Evolutionary conservation across 2,797 vertebrate species (phyloP).

Genomic region (Falco peregrinus): DNA sequence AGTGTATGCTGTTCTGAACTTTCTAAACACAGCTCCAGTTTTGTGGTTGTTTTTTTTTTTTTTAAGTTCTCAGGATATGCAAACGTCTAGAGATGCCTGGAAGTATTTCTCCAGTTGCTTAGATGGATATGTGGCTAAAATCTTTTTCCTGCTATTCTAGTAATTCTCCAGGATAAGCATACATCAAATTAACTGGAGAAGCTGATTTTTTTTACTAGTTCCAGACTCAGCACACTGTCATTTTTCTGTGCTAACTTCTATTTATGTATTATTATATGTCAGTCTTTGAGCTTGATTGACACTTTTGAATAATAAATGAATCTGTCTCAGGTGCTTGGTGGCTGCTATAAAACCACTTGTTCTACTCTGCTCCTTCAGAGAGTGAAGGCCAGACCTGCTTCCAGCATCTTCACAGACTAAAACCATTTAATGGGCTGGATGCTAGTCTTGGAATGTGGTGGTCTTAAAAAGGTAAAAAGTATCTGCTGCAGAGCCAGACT

Average conservation of each 20-base stretch:
- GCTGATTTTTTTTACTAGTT: background rate
- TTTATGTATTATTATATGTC: background rate
- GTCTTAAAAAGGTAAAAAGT: background rate
- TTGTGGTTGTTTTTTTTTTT: background rate
- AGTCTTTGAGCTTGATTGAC: background rate
- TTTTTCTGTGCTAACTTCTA: background rate
- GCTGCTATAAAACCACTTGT: background rate
- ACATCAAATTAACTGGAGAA: background rate
- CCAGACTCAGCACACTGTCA: background rate
- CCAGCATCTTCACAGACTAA: background rate
- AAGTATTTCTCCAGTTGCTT: background rate
- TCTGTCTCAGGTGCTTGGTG: background rate
- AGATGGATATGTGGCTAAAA: background rate
- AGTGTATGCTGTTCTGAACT: background rate
- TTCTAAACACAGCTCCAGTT: background rate
- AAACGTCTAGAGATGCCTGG: background rate
- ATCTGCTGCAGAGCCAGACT: background rate
- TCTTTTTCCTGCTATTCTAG: background rate
- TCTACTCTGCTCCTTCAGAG: background rate
- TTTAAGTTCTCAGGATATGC: background rate
- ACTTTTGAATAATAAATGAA: background rate
- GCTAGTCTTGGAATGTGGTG: background rate
- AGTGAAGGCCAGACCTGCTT: background rate
- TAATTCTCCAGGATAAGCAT: fast-evolving
- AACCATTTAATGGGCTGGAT: background rate